phyloP scores from a whole-genome alignment of 1,140 invertebrate species.

The Oreohelix idahoensis region DNA sequence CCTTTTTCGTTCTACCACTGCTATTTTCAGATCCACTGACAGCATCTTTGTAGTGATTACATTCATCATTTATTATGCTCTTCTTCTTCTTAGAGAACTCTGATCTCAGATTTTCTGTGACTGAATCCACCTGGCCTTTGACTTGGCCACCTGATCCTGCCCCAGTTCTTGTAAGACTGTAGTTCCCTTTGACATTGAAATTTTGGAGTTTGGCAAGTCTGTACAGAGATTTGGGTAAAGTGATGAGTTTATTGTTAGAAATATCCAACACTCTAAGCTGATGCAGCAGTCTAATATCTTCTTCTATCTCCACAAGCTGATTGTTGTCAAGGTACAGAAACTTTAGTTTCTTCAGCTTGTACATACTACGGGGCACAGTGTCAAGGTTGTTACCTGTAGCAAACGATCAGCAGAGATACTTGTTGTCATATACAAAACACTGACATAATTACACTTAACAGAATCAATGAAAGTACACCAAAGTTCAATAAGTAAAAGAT shows the following conservation, averaged over 20 bases:
- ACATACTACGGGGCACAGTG: constrained; percentile 61
- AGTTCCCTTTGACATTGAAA: constrained; percentile 29
- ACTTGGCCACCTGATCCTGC: not conserved
- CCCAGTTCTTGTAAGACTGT: not conserved
- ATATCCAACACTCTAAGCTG: constrained; percentile 64
- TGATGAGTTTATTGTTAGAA: constrained; percentile 60
- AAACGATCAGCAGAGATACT: not conserved
- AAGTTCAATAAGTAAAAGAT: too few relatives aligned
- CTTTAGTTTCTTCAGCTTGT: constrained; percentile 54
- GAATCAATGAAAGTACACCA: too few relatives aligned
- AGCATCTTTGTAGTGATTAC: too few relatives aligned
- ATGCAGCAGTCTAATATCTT: constrained; percentile 62
- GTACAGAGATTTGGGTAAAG: constrained; percentile 57
- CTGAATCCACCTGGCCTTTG: too few relatives aligned
- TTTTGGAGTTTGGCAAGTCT: constrained; percentile 5
- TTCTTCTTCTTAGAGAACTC: too few relatives aligned
- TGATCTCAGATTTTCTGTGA: too few relatives aligned
- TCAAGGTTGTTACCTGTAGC: constrained; percentile 60
- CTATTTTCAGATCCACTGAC: too few relatives aligned
- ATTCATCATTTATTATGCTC: too few relatives aligned
- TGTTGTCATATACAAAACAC: too few relatives aligned
- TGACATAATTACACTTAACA: too few relatives aligned
- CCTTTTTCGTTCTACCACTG: too few relatives aligned
- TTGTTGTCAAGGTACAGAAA: constrained; percentile 61
- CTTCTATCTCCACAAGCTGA: constrained; percentile 57